Percentiles rank a stretch among this genome's conserved stretches.
phyloP scores from a whole-genome alignment of 2,888 invertebrate species.

The Dyspetes luteomarginatus region DNA sequence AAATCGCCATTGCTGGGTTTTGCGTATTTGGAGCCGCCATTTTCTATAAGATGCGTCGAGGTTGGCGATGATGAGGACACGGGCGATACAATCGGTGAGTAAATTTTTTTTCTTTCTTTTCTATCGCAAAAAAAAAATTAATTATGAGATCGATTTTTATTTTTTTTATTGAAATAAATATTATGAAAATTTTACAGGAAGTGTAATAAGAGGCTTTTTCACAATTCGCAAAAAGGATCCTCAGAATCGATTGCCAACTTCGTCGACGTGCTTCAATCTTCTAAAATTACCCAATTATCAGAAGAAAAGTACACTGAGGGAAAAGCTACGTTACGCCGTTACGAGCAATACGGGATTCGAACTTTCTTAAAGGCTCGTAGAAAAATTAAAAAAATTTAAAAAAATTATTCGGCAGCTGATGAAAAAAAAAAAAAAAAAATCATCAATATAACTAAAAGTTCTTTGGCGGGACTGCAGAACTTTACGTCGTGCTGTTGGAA shows the following conservation, averaged over 20 bases:
- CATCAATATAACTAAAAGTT: slow-evolving; percentile 30
- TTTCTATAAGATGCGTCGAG: slow-evolving; percentile 99
- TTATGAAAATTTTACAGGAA: slow-evolving; percentile 86
- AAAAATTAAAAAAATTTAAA: slow-evolving; percentile 1
- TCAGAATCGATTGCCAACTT: slow-evolving; percentile 97
- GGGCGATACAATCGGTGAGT: slow-evolving; percentile 91
- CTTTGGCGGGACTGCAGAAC: neutral
- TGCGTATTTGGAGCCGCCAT: slow-evolving; percentile 97
- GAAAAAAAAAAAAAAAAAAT: slow-evolving; percentile 28
- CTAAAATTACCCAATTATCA: slow-evolving; percentile 99
- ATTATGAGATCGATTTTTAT: neutral
- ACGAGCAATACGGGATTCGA: slow-evolving; percentile 99
- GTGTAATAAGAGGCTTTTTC: slow-evolving; percentile 98
- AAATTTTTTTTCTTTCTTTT: neutral
- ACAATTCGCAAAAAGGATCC: slow-evolving; percentile 98
- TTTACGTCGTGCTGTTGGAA: neutral
- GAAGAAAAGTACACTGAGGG: slow-evolving; percentile 96
- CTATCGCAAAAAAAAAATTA: neutral
- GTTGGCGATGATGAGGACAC: slow-evolving; percentile 99
- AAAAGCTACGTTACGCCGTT: slow-evolving; percentile 98
- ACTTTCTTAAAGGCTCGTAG: slow-evolving; percentile 89
- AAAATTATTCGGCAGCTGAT: neutral
- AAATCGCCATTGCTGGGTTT: slow-evolving; percentile 98
- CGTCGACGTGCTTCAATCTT: slow-evolving; percentile 99
- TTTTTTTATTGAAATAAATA: slow-evolving; percentile 15